Percentiles rank a stretch among this genome's conserved stretches.
Evolutionary conservation across 2,797 vertebrate species (phyloP).

Genomic region (Enteromius unitaeniatus): DNA sequence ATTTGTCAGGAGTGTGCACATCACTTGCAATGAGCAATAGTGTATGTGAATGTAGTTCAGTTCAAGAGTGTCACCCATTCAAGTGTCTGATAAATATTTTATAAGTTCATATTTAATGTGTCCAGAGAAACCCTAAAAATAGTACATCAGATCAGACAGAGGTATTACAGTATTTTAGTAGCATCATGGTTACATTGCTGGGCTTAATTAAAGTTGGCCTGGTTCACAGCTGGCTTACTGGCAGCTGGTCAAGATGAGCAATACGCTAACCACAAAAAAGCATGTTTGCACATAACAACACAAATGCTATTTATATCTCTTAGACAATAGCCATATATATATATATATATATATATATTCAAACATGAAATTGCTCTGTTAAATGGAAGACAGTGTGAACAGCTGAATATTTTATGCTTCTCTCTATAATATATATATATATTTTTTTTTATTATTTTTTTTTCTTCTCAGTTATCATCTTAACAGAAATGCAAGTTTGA

Average conservation of each 20-base stretch:
- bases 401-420: no score
- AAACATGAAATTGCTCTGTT: no score
- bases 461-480: no score
- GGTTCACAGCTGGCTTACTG: conserved; percentile 34
- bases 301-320: background rate
- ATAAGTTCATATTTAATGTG: background rate
- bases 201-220: conserved; percentile 15
- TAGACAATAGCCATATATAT: background rate
- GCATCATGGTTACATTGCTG: background rate
- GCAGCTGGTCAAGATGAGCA: conserved; percentile 1
- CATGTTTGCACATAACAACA: conserved; percentile 28
- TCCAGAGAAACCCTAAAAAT: background rate
- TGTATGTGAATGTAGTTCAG: background rate
- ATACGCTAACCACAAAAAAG: background rate
- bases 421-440: background rate
- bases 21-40: background rate
- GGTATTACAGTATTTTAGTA: background rate
- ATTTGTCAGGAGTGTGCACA: background rate
- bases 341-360: background rate
- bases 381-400: no score
- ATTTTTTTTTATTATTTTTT: no score
- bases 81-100: background rate
- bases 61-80: background rate
- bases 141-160: conserved; percentile 16
- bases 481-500: conserved; percentile 6